phyloP scores from a whole-genome alignment of 1,140 invertebrate genomes.

The Listronotus oregonensis region DNA sequence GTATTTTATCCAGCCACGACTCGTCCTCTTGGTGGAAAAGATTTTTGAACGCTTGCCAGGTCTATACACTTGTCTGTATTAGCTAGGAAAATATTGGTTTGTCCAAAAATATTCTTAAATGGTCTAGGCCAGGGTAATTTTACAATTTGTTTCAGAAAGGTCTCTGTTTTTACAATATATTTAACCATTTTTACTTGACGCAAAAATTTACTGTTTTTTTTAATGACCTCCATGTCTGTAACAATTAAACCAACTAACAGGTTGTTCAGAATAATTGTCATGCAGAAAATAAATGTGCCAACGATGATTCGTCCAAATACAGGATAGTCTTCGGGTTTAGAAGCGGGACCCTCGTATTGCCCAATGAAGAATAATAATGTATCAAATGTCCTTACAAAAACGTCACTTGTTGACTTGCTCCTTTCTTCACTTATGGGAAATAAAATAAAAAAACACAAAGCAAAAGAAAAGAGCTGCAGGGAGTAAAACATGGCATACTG shows the following conservation, averaged over 20 bases:
- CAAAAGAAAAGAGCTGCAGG: constrained; percentile 41
- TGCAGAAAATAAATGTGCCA: constrained; percentile 39
- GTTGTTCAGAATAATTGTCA: constrained; percentile 46
- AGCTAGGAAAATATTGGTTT: too few species aligned
- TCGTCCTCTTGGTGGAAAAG: constrained; percentile 23
- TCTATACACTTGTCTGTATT: too few species aligned
- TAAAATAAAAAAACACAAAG: constrained; percentile 43
- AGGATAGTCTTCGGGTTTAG: constrained; percentile 20
- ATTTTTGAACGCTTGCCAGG: not conserved
- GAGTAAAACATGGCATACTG: constrained; percentile 42
- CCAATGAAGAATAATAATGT: constrained; percentile 40
- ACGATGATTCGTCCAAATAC: constrained; percentile 40
- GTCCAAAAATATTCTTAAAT: too few species aligned
- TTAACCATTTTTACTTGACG: constrained; percentile 38
- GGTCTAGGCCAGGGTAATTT: not conserved
- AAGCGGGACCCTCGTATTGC: constrained; percentile 34
- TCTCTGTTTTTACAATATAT: constrained; percentile 32
- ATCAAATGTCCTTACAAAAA: constrained; percentile 36
- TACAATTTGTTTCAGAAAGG: constrained; percentile 15
- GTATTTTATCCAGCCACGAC: constrained; percentile 9
- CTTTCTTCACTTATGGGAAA: constrained; percentile 18
- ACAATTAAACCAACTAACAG: constrained; percentile 42
- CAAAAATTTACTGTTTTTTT: constrained; percentile 33
- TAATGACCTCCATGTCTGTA: constrained; percentile 40
- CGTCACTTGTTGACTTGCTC: not conserved